Base-by-base conservation (phyloP, 2,888 invertebrate genomes). In the Timema podura region DNA sequence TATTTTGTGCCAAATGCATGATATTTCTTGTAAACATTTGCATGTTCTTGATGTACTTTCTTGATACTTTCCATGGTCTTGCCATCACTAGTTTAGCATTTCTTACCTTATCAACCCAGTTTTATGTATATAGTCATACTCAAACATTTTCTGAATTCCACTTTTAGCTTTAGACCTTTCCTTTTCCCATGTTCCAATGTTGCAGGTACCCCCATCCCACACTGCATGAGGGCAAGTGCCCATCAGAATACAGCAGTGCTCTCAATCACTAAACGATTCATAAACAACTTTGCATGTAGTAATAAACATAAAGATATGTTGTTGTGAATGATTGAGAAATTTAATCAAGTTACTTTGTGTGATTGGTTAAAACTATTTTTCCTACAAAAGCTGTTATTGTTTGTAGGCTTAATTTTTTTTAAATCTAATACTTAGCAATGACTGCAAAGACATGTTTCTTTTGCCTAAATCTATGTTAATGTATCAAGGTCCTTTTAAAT, bases 181-280 rank as follows among this genome's bases (percentile, higher is more conserved):
- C 69, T 11, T 68, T 51, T 45, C 68, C 68, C 72, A 68, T 15
- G 16, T 13, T 66, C 44, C 66, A 68, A 72, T 70, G 73, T 73
- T 73, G 73, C 73, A 73, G 73, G 71, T 71, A 70, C 71, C 70
- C 71, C 73, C 71, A 71, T 73, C 71, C 73, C 70, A 71, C 64
- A 68, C 71, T 73, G 73, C 73, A 73, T 73, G 73, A 48, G 48
- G 64, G 68, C 68, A 64, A 70, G 65, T 70, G 59, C 67, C 70
- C 67, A 47, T 64, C 57, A 30, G 61, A 66, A 57, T 70, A 66
- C 70, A n/a, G 44, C 64, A 45, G 51, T 48, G 57, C 69, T 65
- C 65, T 64, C 51, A 46, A 51, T 57, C 61, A 66, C 59, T 64
- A 61, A 46, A 51, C 64, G 61, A 69, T 47, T 65, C 64, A 54